These are phyloP conservation scores for Mola mola DNA, from an alignment of 2,113 vertebrate species.

Conservation along the genomic window DNA sequence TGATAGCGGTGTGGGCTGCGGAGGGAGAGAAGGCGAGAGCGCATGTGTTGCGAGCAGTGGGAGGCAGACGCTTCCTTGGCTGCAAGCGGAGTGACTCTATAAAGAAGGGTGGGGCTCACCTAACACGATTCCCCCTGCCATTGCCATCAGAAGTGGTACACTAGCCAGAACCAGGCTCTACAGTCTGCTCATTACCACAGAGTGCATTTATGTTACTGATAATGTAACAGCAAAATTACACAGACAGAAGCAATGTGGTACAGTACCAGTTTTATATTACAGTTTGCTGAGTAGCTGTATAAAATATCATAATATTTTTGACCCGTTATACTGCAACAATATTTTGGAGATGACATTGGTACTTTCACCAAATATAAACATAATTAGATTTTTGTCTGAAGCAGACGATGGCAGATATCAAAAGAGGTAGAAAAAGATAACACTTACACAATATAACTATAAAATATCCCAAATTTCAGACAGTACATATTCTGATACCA, in stretches of 20 bases:
- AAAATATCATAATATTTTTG: no score
- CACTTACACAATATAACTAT: no score
- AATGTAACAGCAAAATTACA: neutral
- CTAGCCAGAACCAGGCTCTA: conserved; percentile 20
- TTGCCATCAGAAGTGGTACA: conserved; percentile 20
- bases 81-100: conserved; percentile 54
- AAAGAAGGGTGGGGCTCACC: conserved; percentile 60
- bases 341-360: no score
- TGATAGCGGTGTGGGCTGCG: conserved; percentile 38
- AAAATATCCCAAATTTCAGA: no score
- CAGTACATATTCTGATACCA: no score
- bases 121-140: conserved; percentile 39
- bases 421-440: no score
- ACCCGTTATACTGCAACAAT: no score
- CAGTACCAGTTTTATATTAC: neutral
- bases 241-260: neutral
- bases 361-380: no score
- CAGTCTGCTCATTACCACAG: conserved; percentile 23
- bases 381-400: no score
- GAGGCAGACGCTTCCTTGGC: conserved; percentile 62
- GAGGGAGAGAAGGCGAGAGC: conserved; percentile 24
- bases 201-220: neutral
- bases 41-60: conserved; percentile 44
- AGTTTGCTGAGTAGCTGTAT: neutral
- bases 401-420: no score